Base-by-base conservation (phyloP, 2,888 invertebrate genomes). In the Tenthredo livida region DNA sequence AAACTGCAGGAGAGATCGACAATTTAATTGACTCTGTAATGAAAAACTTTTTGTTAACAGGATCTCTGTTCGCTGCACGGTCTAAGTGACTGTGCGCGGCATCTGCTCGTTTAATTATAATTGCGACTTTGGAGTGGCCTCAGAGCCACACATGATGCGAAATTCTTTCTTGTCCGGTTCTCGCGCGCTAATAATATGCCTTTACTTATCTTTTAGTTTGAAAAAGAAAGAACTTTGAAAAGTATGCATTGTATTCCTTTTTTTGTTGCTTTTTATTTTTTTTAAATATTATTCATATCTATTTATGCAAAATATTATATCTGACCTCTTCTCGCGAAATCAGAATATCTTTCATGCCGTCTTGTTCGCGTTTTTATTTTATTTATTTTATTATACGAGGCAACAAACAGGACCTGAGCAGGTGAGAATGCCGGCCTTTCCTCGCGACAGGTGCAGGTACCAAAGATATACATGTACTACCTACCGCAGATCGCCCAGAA, bases 371-470 rank as follows among this genome's bases (percentile, higher is more conserved):
- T 21, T 80, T 80, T 61, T 29, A 1, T 77, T 54, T 29, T 47
- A 47, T 75, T 75, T 37, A 37, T 37, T 77, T 6, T 54, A 29
- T 37, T 40, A 21, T 40, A 37, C 17, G 21, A 40, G 58, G 33
- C 17, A 58, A 37, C 12, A 33, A 80, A 58, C 58, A 37, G 80
- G 58, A 77, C 47, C 40, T 21, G 61, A 61, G 61, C 80, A 80
- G 80, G 80, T 80, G 61, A 40, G 80, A 80, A 80, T 61, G 80
- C 61, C 5, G 37, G 12, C 80, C 12, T 80, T 80, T 33, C 61
- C 61, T 80, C 40, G 21, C 80, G 80, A 80, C 80, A 80, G 58
- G 61, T 80, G 80, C n/a, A n/a, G n/a, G 80, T 80, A 80, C 80
- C 80, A 21, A 80, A 80, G 29, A 61, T 61, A 61, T 61, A 33